A percentile compares a stretch with the other conserved stretches of the same genome.
These are phyloP conservation scores for Halcyon badia DNA, from an alignment of 2,797 vertebrate species.

Conservation along the genomic window DNA sequence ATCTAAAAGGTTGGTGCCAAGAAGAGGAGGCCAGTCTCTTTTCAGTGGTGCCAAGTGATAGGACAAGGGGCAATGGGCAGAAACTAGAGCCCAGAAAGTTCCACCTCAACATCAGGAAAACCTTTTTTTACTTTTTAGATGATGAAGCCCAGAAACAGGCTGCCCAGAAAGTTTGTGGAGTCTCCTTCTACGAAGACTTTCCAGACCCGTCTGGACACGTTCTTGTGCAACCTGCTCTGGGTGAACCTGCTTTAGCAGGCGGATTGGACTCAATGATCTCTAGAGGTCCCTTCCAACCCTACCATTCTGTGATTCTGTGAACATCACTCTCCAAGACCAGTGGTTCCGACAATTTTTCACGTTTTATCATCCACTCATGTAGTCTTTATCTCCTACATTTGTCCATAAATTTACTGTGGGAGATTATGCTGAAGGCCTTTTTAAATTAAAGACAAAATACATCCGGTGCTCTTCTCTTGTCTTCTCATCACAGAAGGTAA, in stretches of 20 bases:
- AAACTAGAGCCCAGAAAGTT: background rate
- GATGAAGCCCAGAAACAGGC: background rate
- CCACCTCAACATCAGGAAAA: background rate
- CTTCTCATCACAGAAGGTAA: background rate
- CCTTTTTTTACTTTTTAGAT: background rate
- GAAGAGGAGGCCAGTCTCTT: background rate
- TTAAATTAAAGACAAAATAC: background rate
- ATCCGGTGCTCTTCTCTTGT: background rate
- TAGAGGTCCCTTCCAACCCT: background rate
- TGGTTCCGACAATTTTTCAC: background rate
- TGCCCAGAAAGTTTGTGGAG: background rate
- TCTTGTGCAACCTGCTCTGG: background rate
- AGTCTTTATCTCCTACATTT: background rate
- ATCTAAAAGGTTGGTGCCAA: background rate
- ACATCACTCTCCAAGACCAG: background rate
- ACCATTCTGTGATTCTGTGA: background rate
- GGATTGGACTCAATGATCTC: background rate
- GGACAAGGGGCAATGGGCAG: background rate
- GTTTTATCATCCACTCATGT: background rate
- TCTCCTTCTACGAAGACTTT: background rate
- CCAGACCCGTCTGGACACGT: background rate
- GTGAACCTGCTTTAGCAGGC: background rate
- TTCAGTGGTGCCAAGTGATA: background rate
- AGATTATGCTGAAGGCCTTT: background rate
- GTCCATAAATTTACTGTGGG: background rate